Percentiles rank a stretch among this genome's conserved stretches.
Conservation (phyloP, 2,797 vertebrate species). For the Limosa lapponica region DNA sequence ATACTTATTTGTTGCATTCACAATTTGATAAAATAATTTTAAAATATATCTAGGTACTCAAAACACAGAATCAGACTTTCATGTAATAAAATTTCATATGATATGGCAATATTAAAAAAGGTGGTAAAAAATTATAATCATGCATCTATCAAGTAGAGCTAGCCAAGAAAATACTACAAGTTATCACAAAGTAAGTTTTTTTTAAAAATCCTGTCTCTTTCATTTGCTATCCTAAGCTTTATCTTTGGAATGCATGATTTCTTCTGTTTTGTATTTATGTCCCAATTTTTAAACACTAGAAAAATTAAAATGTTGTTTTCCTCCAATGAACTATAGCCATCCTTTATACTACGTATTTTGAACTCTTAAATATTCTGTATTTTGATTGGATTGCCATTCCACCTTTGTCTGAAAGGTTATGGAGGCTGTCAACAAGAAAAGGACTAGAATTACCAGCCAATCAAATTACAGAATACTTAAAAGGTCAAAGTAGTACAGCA, state of each 20-base stretch:
- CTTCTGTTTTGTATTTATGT: background rate
- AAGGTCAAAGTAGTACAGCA: constrained; percentile 61
- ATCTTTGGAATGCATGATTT: background rate
- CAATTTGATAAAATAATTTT: background rate
- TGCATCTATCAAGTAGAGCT: background rate
- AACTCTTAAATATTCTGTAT: constrained; percentile 35
- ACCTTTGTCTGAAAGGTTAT: constrained; percentile 63
- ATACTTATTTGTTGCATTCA: background rate
- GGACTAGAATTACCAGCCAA: constrained; percentile 65
- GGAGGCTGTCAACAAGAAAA: constrained; percentile 64
- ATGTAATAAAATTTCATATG: background rate
- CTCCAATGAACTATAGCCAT: background rate
- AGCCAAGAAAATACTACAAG: background rate
- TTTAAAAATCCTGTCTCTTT: background rate
- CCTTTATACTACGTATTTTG: background rate
- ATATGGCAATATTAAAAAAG: background rate
- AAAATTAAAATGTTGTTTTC: background rate
- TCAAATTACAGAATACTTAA: constrained; percentile 71
- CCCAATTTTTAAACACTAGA: background rate
- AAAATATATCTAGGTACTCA: background rate
- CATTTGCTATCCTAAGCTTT: background rate
- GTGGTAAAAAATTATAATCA: background rate
- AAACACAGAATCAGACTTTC: background rate
- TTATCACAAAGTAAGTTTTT: background rate
- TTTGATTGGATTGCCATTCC: constrained; percentile 53